Base-by-base conservation (phyloP, 2,797 vertebrate genomes). In the Taeniopygia guttata region DNA sequence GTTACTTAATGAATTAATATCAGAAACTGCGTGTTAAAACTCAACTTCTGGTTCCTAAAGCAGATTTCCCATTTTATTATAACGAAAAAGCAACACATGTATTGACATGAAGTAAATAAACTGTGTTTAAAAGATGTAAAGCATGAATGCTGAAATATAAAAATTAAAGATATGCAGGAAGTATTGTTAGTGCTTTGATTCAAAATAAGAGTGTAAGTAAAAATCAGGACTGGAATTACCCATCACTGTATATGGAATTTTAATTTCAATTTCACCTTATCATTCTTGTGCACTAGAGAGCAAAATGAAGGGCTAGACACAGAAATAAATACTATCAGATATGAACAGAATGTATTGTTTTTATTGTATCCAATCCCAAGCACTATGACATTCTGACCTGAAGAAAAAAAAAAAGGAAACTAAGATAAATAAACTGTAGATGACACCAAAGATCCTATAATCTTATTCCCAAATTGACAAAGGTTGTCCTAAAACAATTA, bases 331-430 rank as follows among this genome's bases (percentile, higher is more conserved):
- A 88, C 2, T 58, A 74, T 38, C 82, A 91, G 54, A 69, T 66
- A 75, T 45, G 89, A 89, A 89, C 4, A n/a, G 38, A 80, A 88
- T 26, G 58, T 67, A 84, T 62, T 80, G 72, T 72, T 72, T 83
- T 84, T 85, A 85, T 7, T 76, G 43, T 63, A 75, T 30, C 51
- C 38, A 79, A 67, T 49, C 73, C 82, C 59, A 96, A 91, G 56
- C 32, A 86, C 30, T 58, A 51, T 45, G 34, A 83, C 55, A 84
- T 32, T 81, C 7, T 81, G 73, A 82, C 66, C 52, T 76, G 77
- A 8, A n/a, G n/a, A 40, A 40, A 66, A 91, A 59, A 46, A 81
- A 38, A 89, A 85, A 66, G 14, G 26, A 84, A 95, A 84, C 62
- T 55, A 60, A 89, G 20, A 87, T 45, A 87, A 88, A 34, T 48